These are phyloP conservation scores for Ciona savignyi DNA, from an alignment of 23 tunicate genomes.

Conservation along the genomic window DNA sequence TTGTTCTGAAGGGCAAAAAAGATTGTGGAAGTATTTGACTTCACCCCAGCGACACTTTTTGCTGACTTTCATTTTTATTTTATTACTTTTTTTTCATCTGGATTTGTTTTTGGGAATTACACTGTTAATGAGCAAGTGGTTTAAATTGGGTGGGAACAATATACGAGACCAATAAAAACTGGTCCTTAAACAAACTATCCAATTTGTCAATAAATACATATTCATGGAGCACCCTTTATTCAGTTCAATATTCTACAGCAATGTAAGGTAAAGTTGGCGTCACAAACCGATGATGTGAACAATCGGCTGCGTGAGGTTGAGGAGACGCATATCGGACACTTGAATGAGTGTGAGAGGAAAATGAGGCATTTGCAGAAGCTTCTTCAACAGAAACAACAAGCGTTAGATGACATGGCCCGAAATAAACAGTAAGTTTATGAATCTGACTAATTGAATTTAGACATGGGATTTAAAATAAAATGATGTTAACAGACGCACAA, in stretches of 20 bases:
- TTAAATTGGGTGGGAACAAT: no score
- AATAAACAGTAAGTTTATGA: constrained; percentile 29
- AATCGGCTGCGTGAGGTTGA: constrained; percentile 49
- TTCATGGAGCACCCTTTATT: no score
- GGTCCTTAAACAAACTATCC: no score
- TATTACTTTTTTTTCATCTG: no score
- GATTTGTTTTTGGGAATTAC: no score
- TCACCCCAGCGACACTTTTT: no score
- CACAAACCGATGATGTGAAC: constrained; percentile 28
- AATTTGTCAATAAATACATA: no score
- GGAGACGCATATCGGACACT: constrained; percentile 49
- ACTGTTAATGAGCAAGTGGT: no score
- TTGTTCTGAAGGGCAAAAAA: no score
- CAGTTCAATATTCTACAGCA: constrained; percentile 39
- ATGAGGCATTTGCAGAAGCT: constrained; percentile 44
- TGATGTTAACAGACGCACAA: not conserved
- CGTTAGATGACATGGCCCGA: constrained; percentile 52
- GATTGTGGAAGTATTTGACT: no score
- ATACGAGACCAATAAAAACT: no score
- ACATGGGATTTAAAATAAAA: not conserved
- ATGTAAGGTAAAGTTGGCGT: constrained; percentile 47
- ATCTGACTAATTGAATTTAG: not conserved
- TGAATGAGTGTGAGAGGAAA: constrained; percentile 70
- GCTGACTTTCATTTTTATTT: no score
- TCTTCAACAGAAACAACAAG: constrained; percentile 61